A percentile compares a stretch with the other conserved stretches of the same genome.
Evolutionary conservation across 2,113 vertebrate genomes (phyloP).

Genomic region (Ophthalmolycus amberensis): DNA sequence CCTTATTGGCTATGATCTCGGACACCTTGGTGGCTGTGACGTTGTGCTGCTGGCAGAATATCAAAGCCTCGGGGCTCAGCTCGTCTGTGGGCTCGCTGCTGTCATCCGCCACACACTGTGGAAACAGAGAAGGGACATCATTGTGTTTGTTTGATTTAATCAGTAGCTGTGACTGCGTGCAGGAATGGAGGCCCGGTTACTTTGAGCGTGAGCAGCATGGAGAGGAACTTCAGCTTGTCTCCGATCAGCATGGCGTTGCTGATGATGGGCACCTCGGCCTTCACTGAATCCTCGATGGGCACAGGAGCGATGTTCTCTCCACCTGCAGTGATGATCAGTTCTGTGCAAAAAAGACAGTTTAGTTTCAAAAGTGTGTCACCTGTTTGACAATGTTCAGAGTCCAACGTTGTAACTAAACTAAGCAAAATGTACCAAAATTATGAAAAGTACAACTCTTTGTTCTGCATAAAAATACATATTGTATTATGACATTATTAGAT

Average conservation of each 20-base stretch:
- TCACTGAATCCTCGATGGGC: constrained; percentile 82
- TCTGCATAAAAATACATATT: neutral
- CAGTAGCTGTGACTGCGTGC: neutral
- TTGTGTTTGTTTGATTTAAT: neutral
- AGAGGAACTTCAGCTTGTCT: constrained; percentile 86
- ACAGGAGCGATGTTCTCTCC: constrained; percentile 86
- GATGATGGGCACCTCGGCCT: constrained; percentile 78
- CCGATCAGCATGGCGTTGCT: constrained; percentile 85
- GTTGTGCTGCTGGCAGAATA: constrained; percentile 67
- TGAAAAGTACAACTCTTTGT: neutral
- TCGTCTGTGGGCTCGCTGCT: constrained; percentile 79
- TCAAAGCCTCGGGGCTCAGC: constrained; percentile 73
- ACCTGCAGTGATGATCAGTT: constrained; percentile 86
- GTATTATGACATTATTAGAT: neutral
- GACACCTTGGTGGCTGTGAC: constrained; percentile 72
- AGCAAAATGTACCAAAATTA: neutral
- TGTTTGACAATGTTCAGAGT: neutral
- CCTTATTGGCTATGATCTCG: constrained; percentile 77
- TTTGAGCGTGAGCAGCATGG: constrained; percentile 85
- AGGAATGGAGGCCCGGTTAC: constrained; percentile 53
- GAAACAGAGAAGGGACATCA: neutral
- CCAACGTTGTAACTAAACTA: neutral
- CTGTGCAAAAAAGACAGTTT: constrained; percentile 56
- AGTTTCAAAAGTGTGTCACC: neutral
- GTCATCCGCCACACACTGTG: constrained; percentile 78